These are phyloP conservation scores for Lumbricus terrestris DNA, from an alignment of 2,888 invertebrate genomes.

Conservation along the genomic window DNA sequence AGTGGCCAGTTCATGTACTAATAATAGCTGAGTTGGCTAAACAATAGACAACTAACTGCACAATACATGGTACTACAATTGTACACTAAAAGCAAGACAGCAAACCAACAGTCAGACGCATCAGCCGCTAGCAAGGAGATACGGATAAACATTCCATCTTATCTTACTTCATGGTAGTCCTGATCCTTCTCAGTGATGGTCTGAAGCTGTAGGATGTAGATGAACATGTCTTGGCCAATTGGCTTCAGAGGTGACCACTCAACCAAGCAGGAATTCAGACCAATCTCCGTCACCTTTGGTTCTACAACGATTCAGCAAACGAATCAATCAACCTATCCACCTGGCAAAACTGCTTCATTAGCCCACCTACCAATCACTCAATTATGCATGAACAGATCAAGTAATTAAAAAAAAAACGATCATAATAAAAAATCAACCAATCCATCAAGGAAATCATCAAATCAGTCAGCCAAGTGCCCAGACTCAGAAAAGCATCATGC, in stretches of 20 bases:
- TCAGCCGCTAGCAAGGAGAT: no score
- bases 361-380: not conserved
- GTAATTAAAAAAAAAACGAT: no score
- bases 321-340: not conserved
- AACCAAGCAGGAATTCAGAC: slow-evolving; percentile 65
- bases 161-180: slow-evolving; percentile 24
- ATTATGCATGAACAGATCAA: not conserved
- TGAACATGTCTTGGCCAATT: slow-evolving; percentile 68
- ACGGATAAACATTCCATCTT: not conserved
- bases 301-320: slow-evolving; percentile 55
- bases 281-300: slow-evolving; percentile 67
- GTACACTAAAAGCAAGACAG: no score
- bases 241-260: slow-evolving; percentile 70
- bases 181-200: slow-evolving; percentile 18
- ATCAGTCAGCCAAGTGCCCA: not conserved
- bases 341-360: not conserved
- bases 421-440: no score
- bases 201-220: slow-evolving; percentile 73
- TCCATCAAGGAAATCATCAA: no score
- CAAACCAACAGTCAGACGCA: no score
- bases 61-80: no score
- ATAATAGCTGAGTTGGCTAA: no score
- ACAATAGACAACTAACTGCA: not conserved
- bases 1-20: no score
- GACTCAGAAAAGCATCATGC: not conserved